A percentile compares a stretch with the other conserved stretches of the same genome.
phyloP scores from a whole-genome alignment of 2,888 invertebrate genomes.

The Trichogramma dendrolimi region DNA sequence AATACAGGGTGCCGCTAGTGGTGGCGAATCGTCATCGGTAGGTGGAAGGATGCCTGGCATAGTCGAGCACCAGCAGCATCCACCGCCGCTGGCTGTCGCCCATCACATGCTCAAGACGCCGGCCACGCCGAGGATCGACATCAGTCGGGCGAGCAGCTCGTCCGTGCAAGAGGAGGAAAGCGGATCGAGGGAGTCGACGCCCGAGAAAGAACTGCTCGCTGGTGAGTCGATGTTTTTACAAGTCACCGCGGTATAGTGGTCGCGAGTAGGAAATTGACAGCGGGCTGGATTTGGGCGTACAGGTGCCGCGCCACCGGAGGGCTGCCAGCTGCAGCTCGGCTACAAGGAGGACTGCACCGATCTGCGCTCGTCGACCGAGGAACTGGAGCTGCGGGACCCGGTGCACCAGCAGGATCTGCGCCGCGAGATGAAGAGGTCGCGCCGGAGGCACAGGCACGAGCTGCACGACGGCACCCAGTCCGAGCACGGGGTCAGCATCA shows the following conservation, averaged over 20 bases:
- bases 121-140: conserved; percentile 80
- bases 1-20: conserved; percentile 45
- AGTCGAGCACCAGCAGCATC: conserved; percentile 50
- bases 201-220: conserved; percentile 76
- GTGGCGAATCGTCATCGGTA: conserved; percentile 17
- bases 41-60: conserved; percentile 51
- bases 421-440: conserved; percentile 46
- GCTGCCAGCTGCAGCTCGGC: conserved; percentile 46
- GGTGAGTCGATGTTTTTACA: conserved; percentile 43
- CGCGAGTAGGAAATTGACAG: too few relatives aligned
- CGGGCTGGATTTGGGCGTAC: neutral
- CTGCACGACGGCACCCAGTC: conserved; percentile 44
- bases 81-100: conserved; percentile 41
- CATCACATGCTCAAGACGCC: conserved; percentile 58
- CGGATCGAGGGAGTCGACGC: conserved; percentile 68
- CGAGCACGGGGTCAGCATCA: conserved; percentile 49
- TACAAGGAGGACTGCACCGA: conserved; percentile 77
- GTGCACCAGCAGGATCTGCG: conserved; percentile 50
- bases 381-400: conserved; percentile 76
- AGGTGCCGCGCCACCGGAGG: conserved; percentile 46
- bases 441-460: conserved; percentile 45
- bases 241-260: too few relatives aligned
- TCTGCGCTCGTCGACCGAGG: conserved; percentile 81
- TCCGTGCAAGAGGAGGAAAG: conserved; percentile 76
- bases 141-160: conserved; percentile 83